Base-by-base conservation (phyloP, 1,140 invertebrate species). In the Apis florea region DNA sequence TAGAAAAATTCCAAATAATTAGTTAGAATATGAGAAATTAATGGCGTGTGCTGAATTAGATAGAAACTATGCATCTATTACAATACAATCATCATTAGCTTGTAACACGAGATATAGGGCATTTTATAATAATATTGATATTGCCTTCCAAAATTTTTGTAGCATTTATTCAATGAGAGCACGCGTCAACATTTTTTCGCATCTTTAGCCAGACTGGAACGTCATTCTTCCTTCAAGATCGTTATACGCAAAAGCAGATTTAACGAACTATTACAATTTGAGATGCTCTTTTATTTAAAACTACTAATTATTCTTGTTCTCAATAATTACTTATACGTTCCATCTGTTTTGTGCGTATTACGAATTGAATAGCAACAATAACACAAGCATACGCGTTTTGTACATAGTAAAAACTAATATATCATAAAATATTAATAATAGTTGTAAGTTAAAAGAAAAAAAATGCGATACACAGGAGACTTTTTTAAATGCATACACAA, bases 351-450 rank as follows among this genome's bases (percentile, higher is more conserved):
- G 51, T 89, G 88, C 87, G 86, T 88, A 90, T 86, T 69, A 51
- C 77, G 83, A 83, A 76, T 85, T 86, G 77, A 80, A 84, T 87
- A 90, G 83, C 82, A 87, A 80, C 83, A 80, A 56, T 83, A 80
- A 86, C 80, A 85, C 70, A 83, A 74, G 81, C 87, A 85, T 89
- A 89, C 84, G 89, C 88, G 85, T 88, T 90, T 88, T 91, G 90
- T 91, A 90, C 88, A 90, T 90, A 91, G 86, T 89, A 68, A 91
- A 88, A 86, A 91, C 85, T 91, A 91, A 91, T 91, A 90, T 92
- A 91, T 91, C 90, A 89, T 91, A 89, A 89, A 90, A 89, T 87
- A 91, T 88, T 91, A 90, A 88, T 89, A 83, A 70, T 87, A 83
- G 81, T 73, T 83, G 76, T 79, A 69, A 87, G 56, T 79, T 87